Conservation (phyloP, 1,140 invertebrate species). For the Pentalonia nigronervosa region DNA sequence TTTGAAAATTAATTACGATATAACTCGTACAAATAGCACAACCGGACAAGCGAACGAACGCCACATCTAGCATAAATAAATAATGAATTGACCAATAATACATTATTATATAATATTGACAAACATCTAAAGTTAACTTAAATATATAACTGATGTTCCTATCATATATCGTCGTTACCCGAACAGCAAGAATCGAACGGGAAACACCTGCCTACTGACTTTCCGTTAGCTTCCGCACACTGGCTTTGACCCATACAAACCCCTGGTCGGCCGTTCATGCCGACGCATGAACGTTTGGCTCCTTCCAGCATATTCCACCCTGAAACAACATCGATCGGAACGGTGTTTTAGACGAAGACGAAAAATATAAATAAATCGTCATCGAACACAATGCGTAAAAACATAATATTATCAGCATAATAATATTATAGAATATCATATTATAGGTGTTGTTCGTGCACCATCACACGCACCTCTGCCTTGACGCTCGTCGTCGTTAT, state of each 20-base stretch:
- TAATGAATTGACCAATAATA: background rate
- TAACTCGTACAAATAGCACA: background rate
- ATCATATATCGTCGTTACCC: background rate
- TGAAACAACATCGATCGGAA: background rate
- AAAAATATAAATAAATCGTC: background rate
- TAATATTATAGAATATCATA: background rate
- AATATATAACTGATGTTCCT: background rate
- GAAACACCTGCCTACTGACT: conserved; percentile 47
- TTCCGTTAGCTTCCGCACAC: conserved; percentile 17
- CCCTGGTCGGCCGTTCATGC: background rate
- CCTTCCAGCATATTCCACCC: conserved; percentile 44
- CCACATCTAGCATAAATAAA: background rate
- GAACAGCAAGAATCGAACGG: conserved; percentile 47
- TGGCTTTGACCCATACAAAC: conserved; percentile 24
- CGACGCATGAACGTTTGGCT: conserved; percentile 21
- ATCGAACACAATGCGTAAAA: no score
- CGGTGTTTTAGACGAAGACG: background rate
- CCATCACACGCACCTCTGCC: background rate
- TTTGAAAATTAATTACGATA: background rate
- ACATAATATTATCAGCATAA: no score
- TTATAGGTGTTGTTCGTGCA: background rate
- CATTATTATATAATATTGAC: background rate
- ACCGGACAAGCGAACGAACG: background rate
- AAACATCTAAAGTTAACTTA: background rate
- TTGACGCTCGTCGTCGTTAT: background rate